These are phyloP conservation scores for Herpetotheres cachinnans DNA, from an alignment of 2,113 vertebrate genomes.

Conservation along the genomic window DNA sequence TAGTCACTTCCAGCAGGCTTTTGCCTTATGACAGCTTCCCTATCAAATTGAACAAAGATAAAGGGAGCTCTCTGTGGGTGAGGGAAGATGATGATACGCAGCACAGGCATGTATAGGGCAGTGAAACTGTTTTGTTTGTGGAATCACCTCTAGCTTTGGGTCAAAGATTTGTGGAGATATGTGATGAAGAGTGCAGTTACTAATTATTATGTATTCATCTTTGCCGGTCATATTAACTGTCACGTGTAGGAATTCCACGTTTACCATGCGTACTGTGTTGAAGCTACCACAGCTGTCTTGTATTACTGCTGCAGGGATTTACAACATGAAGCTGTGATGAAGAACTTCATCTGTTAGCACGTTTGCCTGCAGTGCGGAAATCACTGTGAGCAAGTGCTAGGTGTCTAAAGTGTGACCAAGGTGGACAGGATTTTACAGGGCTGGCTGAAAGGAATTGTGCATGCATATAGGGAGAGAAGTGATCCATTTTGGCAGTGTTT, in stretches of 20 bases:
- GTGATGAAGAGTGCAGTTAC: background rate
- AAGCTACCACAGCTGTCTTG: background rate
- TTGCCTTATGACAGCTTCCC: background rate
- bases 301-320: background rate
- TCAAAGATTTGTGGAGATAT: background rate
- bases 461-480: accelerated
- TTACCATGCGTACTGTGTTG: background rate
- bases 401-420: background rate
- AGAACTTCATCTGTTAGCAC: background rate
- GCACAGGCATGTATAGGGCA: background rate
- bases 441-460: background rate
- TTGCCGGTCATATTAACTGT: background rate
- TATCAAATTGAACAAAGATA: background rate
- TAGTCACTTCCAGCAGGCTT: background rate
- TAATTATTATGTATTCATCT: background rate
- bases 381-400: background rate
- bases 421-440: background rate
- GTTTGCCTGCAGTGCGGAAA: background rate
- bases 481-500: background rate
- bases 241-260: accelerated
- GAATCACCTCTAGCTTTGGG: background rate
- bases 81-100: background rate
- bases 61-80: background rate
- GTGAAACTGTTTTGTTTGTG: background rate
- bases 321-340: background rate